phyloP scores from a whole-genome alignment of 1,140 invertebrate species.

The Scaptodrosophila lebanonensis region DNA sequence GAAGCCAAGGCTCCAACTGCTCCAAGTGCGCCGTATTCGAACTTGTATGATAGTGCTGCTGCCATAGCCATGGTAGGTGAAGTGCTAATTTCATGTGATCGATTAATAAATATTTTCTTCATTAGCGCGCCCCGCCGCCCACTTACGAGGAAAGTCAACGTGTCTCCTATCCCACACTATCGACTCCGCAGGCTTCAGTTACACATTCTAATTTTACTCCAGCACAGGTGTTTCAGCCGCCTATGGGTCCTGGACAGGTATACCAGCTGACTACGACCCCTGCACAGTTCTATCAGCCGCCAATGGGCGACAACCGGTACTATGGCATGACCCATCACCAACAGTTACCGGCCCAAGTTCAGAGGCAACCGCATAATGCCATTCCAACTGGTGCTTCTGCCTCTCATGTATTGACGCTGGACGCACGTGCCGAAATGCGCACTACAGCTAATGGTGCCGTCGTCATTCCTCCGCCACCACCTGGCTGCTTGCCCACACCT shows the following conservation, averaged over 20 bases:
- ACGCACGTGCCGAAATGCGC: slow-evolving; percentile 52
- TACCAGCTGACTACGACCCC: too few relatives aligned
- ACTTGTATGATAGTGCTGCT: slow-evolving; percentile 21
- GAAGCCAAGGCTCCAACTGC: background rate
- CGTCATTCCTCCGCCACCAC: slow-evolving; percentile 66
- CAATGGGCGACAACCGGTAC: slow-evolving; percentile 42
- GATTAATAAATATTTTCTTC: background rate
- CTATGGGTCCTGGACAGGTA: too few relatives aligned
- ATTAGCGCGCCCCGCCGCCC: slow-evolving; percentile 61
- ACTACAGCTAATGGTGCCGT: slow-evolving; percentile 49
- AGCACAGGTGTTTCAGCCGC: too few relatives aligned
- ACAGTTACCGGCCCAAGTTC: slow-evolving; percentile 18
- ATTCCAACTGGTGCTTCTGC: slow-evolving; percentile 40
- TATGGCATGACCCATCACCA: slow-evolving; percentile 66
- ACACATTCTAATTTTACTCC: background rate
- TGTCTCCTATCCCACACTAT: background rate
- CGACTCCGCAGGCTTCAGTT: slow-evolving; percentile 4
- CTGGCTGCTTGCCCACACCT: slow-evolving; percentile 62
- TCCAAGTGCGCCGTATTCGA: slow-evolving; percentile 24
- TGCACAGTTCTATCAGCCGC: too few relatives aligned
- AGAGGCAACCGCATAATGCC: slow-evolving; percentile 16
- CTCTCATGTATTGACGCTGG: slow-evolving; percentile 45
- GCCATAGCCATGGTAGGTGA: slow-evolving; percentile 39
- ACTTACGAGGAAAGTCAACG: slow-evolving; percentile 66
- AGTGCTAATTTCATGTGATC: background rate